Evolutionary conservation across 2,888 invertebrate genomes (phyloP).

Genomic region (Chouioia cunea): DNA sequence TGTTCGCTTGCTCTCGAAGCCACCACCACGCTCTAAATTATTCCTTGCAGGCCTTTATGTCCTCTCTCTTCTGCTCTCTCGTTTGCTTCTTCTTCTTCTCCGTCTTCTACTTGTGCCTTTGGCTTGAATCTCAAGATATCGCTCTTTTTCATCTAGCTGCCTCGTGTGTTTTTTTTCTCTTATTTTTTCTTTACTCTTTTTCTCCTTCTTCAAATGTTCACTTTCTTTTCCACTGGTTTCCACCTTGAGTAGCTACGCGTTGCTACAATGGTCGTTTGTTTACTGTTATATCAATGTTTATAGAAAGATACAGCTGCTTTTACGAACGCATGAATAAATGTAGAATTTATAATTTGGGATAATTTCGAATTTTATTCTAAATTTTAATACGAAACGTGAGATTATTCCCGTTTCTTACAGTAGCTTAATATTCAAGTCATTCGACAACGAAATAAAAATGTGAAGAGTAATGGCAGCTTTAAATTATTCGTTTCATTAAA

Average conservation of each 20-base stretch:
- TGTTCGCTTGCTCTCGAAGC: conserved; percentile 7
- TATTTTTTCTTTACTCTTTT: not conserved
- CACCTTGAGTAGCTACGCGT: not conserved
- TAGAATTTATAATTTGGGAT: no score
- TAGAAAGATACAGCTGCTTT: no score
- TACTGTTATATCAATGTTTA: conserved; percentile 18
- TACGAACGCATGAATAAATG: no score
- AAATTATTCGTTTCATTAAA: no score
- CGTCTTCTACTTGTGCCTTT: conserved; percentile 16
- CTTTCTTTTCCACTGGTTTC: conserved; percentile 17
- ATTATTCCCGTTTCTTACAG: no score
- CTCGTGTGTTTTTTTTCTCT: conserved; percentile 30
- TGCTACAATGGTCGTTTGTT: not conserved
- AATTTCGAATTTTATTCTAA: no score
- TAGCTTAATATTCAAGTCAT: no score
- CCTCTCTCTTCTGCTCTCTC: not conserved
- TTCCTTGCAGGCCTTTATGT: conserved; percentile 22
- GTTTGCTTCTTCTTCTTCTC: not conserved
- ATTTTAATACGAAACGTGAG: no score
- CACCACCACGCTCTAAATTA: conserved; percentile 36
- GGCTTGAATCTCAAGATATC: conserved; percentile 28
- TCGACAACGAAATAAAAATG: no score
- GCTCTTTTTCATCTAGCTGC: conserved; percentile 44
- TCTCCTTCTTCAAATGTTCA: not conserved
- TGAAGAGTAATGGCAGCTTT: no score